These are phyloP conservation scores for Heteropelma amictum DNA, from an alignment of 2,888 invertebrate genomes.

Conservation along the genomic window DNA sequence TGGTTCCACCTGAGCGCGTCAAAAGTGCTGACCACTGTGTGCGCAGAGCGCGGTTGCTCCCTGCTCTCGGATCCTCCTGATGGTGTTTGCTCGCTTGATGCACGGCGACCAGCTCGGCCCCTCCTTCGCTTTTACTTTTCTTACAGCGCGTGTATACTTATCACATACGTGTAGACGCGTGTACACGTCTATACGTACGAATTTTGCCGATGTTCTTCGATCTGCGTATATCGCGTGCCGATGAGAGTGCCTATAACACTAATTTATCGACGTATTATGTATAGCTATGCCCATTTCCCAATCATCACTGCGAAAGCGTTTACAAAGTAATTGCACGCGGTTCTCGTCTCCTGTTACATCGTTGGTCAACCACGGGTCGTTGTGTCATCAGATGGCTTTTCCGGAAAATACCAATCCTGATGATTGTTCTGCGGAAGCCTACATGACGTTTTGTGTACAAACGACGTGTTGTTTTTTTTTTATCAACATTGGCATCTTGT, in stretches of 20 bases:
- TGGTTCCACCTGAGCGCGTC: conserved; percentile 69
- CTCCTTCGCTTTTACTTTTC: conserved; percentile 10
- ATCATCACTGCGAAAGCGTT: too few species aligned
- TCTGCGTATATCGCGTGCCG: conserved; percentile 71
- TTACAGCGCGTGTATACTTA: background rate
- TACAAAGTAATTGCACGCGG: too few species aligned
- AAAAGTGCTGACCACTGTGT: conserved; percentile 59
- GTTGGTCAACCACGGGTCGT: too few species aligned
- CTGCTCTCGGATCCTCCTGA: conserved; percentile 37
- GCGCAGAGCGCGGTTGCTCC: conserved; percentile 10
- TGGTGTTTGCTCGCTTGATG: conserved; percentile 5
- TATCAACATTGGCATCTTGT: too few species aligned
- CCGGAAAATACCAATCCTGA: too few species aligned
- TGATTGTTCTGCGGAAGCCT: too few species aligned
- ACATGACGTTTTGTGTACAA: too few species aligned
- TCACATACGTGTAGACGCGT: background rate
- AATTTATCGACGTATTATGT: conserved; percentile 71
- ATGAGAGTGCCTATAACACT: conserved; percentile 71
- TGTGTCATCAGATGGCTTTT: too few species aligned
- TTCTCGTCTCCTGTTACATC: too few species aligned
- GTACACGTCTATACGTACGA: background rate
- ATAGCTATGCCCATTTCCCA: too few species aligned
- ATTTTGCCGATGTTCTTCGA: background rate
- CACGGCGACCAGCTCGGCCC: conserved; percentile 20
- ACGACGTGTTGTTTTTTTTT: too few species aligned